These are phyloP conservation scores for Grus americana DNA, from an alignment of 2,113 vertebrate species.

Conservation along the genomic window DNA sequence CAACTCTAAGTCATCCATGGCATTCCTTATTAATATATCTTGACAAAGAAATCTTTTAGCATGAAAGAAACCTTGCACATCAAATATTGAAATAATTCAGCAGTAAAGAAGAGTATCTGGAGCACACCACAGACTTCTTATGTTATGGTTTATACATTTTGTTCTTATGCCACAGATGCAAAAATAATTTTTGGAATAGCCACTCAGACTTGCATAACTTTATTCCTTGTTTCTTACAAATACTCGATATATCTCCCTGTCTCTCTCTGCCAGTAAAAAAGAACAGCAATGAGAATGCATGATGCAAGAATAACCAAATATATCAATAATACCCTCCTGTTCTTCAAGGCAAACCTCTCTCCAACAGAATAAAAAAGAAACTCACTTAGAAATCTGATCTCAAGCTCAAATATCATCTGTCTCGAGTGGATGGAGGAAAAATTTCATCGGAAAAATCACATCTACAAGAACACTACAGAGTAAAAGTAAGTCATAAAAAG, in stretches of 20 bases:
- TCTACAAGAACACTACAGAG: background rate
- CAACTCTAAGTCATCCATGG: background rate
- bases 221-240: background rate
- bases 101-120: background rate
- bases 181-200: background rate
- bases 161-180: background rate
- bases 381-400: background rate
- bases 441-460: background rate
- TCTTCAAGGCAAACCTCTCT: background rate
- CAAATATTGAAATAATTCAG: background rate
- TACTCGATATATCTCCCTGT: background rate
- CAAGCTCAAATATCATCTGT: background rate
- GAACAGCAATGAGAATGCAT: background rate
- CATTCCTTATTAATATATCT: background rate
- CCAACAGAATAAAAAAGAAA: background rate
- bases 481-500: background rate
- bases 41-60: background rate
- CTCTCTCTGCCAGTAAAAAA: background rate
- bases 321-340: background rate
- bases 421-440: background rate
- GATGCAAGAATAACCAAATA: background rate
- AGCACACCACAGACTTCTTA: background rate
- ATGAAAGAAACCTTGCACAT: background rate
- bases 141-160: background rate
- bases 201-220: background rate